Conservation (phyloP, 2,888 invertebrate genomes). For the Polydrusus tereticollis region DNA sequence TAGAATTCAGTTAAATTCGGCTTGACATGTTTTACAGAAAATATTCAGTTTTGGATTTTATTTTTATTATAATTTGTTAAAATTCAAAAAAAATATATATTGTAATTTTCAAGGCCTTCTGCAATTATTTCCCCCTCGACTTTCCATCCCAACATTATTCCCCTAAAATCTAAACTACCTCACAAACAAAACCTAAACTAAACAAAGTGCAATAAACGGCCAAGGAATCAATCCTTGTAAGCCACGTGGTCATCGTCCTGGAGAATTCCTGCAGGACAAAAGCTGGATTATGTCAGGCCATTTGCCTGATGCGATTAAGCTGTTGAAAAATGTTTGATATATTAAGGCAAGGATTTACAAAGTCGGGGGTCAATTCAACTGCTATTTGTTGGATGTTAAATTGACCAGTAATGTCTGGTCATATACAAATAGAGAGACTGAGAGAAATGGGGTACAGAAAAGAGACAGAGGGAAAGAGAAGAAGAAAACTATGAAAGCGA, state of each 20-base stretch:
- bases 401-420: conserved; percentile 17
- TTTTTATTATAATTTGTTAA: too few species aligned
- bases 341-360: conserved; percentile 54
- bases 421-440: not conserved
- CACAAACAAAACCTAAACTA: conserved; percentile 35
- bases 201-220: conserved; percentile 40
- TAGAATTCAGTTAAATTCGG: too few species aligned
- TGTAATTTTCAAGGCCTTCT: too few species aligned
- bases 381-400: conserved; percentile 45
- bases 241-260: conserved; percentile 39
- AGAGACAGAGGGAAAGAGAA: not conserved
- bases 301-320: conserved; percentile 66
- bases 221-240: conserved; percentile 26
- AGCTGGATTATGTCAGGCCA: conserved; percentile 66
- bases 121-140: too few species aligned
- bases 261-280: conserved; percentile 30
- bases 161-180: conserved; percentile 8
- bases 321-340: conserved; percentile 66
- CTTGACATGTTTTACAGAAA: too few species aligned
- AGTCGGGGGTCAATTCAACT: conserved; percentile 37
- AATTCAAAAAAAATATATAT: too few species aligned
- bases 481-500: too few species aligned
- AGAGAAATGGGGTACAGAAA: not conserved
- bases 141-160: too few species aligned
- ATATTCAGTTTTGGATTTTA: too few species aligned